A percentile compares a stretch with the other conserved stretches of the same genome.
Evolutionary conservation across 2,113 vertebrate genomes (phyloP).

Genomic region (Ascaphus truei): DNA sequence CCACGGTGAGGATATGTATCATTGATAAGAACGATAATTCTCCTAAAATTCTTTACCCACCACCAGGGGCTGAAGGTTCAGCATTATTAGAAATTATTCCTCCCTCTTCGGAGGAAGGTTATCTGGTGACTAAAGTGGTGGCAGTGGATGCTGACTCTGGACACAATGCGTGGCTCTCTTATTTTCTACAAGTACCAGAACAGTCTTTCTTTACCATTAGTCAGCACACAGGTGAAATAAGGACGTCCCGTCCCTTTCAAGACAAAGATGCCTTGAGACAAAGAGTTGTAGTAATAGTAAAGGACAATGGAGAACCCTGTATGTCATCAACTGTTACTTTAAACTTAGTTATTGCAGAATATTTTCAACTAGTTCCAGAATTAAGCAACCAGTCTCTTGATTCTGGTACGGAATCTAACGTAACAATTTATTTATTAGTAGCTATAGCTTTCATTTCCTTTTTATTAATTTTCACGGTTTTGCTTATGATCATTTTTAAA

Average conservation of each 20-base stretch:
- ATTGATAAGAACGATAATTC: constrained; percentile 62
- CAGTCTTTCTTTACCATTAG: constrained; percentile 9
- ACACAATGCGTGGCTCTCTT: constrained; percentile 61
- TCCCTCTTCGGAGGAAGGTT: neutral
- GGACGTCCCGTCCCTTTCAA: constrained; percentile 42
- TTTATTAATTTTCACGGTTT: constrained; percentile 18
- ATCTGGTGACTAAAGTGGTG: constrained; percentile 30
- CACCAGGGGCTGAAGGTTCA: constrained; percentile 1
- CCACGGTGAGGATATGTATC: constrained; percentile 56
- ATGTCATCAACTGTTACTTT: constrained; percentile 77
- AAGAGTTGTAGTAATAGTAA: constrained; percentile 45
- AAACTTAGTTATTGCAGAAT: constrained; percentile 65
- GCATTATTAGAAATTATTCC: neutral
- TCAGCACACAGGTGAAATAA: constrained; percentile 43
- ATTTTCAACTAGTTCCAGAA: constrained; percentile 65
- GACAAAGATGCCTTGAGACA: constrained; percentile 53
- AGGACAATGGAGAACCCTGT: constrained; percentile 51
- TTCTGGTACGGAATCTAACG: neutral
- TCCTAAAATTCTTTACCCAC: constrained; percentile 57
- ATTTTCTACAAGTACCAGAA: constrained; percentile 21
- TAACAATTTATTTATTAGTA: constrained; percentile 22
- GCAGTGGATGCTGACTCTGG: constrained; percentile 60
- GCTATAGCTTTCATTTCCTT: constrained; percentile 25
- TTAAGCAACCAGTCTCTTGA: constrained; percentile 31
- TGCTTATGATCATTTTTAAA: constrained; percentile 51